These are phyloP conservation scores for Sinohyriopsis cumingii DNA, from an alignment of 2,888 invertebrate genomes.

Conservation along the genomic window DNA sequence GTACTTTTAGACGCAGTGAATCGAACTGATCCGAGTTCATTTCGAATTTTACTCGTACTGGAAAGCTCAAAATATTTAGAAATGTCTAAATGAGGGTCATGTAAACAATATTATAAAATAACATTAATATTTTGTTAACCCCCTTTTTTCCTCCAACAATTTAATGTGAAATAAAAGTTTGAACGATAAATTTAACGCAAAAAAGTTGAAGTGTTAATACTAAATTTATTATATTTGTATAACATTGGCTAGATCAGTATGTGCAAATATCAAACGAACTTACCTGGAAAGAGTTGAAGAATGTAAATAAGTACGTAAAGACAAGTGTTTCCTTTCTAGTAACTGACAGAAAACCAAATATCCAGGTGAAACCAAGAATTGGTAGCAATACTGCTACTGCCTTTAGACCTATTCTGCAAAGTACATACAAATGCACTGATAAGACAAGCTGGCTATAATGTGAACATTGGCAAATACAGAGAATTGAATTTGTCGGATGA, in stretches of 20 bases:
- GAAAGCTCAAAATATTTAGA: slow-evolving; percentile 48
- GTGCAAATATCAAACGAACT: neutral
- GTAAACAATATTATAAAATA: neutral
- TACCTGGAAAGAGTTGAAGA: slow-evolving; percentile 70
- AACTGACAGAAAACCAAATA: slow-evolving; percentile 70
- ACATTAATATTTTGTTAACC: neutral
- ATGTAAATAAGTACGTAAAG: slow-evolving; percentile 70
- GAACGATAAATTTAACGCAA: neutral
- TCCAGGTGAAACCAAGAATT: slow-evolving; percentile 72
- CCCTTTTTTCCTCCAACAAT: no score
- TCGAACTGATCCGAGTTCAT: slow-evolving; percentile 70
- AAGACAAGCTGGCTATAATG: no score
- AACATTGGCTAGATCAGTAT: neutral
- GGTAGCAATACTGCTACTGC: slow-evolving; percentile 71
- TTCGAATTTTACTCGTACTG: slow-evolving; percentile 71
- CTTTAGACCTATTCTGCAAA: slow-evolving; percentile 68
- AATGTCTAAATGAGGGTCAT: neutral
- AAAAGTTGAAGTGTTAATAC: neutral
- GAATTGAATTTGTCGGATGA: no score
- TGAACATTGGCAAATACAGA: no score
- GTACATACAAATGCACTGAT: neutral
- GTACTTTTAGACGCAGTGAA: slow-evolving; percentile 72
- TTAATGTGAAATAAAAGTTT: no score
- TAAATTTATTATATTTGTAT: neutral
- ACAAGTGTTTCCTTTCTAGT: slow-evolving; percentile 53